These are phyloP conservation scores for Irena cyanogastra DNA, from an alignment of 2,113 vertebrate genomes.

Conservation along the genomic window DNA sequence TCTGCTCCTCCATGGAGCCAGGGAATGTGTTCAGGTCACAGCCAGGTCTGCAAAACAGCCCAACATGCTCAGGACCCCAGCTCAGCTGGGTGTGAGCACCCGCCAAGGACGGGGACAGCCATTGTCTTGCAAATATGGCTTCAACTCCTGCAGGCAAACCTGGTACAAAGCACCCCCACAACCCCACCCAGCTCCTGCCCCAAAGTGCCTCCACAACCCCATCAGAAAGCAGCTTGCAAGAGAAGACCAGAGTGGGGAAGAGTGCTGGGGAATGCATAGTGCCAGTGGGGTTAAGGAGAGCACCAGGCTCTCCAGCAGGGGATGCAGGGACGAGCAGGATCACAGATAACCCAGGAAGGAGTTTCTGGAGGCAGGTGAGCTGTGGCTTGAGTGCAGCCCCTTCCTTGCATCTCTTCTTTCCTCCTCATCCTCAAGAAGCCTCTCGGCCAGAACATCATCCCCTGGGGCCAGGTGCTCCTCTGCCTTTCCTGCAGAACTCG, in stretches of 20 bases:
- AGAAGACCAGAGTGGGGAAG: neutral
- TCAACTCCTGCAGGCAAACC: neutral
- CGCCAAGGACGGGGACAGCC: neutral
- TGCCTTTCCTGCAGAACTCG: neutral
- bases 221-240: neutral
- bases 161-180: neutral
- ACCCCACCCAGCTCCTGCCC: neutral
- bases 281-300: neutral
- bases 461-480: rapidly evolving
- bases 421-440: neutral
- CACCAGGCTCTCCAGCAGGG: neutral
- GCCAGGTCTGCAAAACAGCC: neutral
- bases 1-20: neutral
- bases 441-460: rapidly evolving
- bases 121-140: neutral
- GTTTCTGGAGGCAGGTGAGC: neutral
- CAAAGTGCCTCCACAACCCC: neutral
- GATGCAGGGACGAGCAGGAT: neutral
- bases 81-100: neutral
- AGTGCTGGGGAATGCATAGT: neutral
- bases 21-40: neutral
- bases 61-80: rapidly evolving
- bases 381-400: neutral
- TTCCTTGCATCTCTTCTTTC: neutral
- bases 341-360: neutral